Percentiles rank a stretch among this genome's conserved stretches.
Evolutionary conservation across 2,797 vertebrate species (phyloP).

Genomic region (Meriones psammophilus): DNA sequence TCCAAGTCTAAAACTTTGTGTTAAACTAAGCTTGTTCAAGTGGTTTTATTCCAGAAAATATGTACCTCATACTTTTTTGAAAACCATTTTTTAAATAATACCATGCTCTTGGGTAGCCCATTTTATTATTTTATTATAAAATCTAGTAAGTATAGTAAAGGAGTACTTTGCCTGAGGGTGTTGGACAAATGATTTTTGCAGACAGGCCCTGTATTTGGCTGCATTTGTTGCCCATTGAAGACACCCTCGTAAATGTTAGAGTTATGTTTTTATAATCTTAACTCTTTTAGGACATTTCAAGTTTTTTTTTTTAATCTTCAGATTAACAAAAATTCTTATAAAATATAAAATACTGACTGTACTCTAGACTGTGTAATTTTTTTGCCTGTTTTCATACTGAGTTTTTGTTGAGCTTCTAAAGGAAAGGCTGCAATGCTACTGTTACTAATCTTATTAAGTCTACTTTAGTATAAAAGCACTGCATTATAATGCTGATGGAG

Average conservation of each 20-base stretch:
- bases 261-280: background rate
- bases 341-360: background rate
- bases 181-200: background rate
- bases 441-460: background rate
- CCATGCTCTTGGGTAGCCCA: background rate
- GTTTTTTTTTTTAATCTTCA: background rate
- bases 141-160: background rate
- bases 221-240: background rate
- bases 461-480: background rate
- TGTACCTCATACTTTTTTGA: background rate
- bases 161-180: background rate
- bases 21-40: background rate
- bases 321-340: background rate
- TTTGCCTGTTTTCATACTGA: background rate
- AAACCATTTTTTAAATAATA: background rate
- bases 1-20: background rate
- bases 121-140: background rate
- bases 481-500: background rate
- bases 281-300: background rate
- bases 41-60: background rate
- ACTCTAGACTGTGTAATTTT: background rate
- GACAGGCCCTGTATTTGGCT: background rate
- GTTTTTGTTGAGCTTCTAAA: background rate
- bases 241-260: background rate
- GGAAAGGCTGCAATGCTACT: background rate